Evolutionary conservation across 2,113 vertebrate species (phyloP).

Genomic region (Neolamprologus brichardi): DNA sequence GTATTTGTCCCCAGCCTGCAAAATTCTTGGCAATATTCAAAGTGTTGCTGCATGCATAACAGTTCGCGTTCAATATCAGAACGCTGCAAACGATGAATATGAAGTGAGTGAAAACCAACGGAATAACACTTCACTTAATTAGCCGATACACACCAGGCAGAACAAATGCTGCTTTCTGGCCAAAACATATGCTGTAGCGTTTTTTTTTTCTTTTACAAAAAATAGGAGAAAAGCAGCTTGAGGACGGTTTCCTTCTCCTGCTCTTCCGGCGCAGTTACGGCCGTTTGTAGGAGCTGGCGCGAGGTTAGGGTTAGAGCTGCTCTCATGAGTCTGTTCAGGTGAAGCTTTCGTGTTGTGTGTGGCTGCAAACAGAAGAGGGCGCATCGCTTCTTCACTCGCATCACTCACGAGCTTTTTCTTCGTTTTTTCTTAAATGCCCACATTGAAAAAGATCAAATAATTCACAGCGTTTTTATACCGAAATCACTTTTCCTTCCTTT

Average conservation of each 20-base stretch:
- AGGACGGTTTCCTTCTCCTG: background rate
- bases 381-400: slow-evolving; percentile 23
- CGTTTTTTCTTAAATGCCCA: background rate
- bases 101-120: slow-evolving; percentile 69
- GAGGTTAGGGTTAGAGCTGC: background rate
- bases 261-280: background rate
- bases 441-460: background rate
- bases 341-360: slow-evolving; percentile 36
- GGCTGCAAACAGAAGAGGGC: slow-evolving; percentile 70
- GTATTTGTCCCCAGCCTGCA: slow-evolving; percentile 44
- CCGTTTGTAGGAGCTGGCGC: background rate
- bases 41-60: slow-evolving; percentile 75
- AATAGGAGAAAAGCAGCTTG: slow-evolving; percentile 1
- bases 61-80: slow-evolving; percentile 67
- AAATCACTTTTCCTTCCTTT: background rate
- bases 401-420: background rate
- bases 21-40: slow-evolving; percentile 70
- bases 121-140: slow-evolving; percentile 75
- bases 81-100: slow-evolving; percentile 68
- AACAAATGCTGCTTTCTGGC: slow-evolving; percentile 63
- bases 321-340: background rate
- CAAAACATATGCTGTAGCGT: slow-evolving; percentile 51
- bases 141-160: slow-evolving; percentile 59
- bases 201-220: background rate
- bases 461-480: background rate